These are phyloP conservation scores for Triops cancriformis DNA, from an alignment of 1,140 invertebrate species.

Conservation along the genomic window DNA sequence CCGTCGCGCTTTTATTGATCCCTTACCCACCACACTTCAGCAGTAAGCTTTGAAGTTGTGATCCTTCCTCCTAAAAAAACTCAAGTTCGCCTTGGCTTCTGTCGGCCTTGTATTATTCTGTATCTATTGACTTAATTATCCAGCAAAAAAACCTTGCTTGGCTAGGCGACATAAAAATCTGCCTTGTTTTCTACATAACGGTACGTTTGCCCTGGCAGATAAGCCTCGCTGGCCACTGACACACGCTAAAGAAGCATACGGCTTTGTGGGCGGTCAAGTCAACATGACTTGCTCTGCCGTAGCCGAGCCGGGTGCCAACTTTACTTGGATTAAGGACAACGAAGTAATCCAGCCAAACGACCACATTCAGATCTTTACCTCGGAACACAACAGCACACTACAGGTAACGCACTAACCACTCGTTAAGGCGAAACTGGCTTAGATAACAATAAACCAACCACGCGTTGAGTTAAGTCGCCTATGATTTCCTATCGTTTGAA, in stretches of 20 bases:
- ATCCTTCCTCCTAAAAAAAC: neutral
- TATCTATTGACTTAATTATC: constrained; percentile 7
- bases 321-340: constrained; percentile 43
- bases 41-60: neutral
- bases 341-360: constrained; percentile 27
- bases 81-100: neutral
- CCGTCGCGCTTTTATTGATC: neutral
- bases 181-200: constrained; percentile 17
- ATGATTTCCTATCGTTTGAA: too few species aligned
- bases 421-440: neutral
- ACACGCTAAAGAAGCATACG: constrained; percentile 32
- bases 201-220: constrained; percentile 37
- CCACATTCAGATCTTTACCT: constrained; percentile 30
- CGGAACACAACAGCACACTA: constrained; percentile 31
- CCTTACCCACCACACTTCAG: neutral
- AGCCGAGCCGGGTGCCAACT: constrained; percentile 48
- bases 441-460: neutral
- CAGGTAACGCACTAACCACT: constrained; percentile 28
- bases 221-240: constrained; percentile 40
- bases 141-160: neutral
- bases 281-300: constrained; percentile 48
- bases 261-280: constrained; percentile 44
- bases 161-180: neutral
- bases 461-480: neutral
- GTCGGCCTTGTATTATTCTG: neutral